phyloP scores from a whole-genome alignment of 1,140 invertebrate species.

The Macrobrachium nipponense region DNA sequence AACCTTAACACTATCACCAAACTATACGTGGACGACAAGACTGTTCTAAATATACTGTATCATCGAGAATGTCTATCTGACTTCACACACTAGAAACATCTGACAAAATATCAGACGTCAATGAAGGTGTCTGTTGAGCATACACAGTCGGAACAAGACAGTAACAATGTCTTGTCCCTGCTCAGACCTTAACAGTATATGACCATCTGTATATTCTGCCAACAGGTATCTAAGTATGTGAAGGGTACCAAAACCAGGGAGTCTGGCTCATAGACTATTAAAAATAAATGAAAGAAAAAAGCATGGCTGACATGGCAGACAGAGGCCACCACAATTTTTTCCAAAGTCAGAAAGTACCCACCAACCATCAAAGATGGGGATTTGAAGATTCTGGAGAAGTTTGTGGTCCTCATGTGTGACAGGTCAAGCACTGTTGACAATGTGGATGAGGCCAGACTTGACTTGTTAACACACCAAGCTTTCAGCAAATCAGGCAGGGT shows the following conservation, averaged over 20 bases:
- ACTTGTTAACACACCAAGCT: too few relatives aligned
- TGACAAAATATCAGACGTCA: conserved; percentile 31
- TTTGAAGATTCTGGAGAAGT: too few relatives aligned
- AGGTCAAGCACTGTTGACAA: too few relatives aligned
- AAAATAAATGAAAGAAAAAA: too few relatives aligned
- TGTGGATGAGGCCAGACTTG: too few relatives aligned
- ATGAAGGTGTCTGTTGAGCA: conserved; percentile 16
- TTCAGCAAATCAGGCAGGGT: too few relatives aligned
- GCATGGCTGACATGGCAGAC: too few relatives aligned
- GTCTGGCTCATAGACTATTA: too few relatives aligned
- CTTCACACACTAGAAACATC: conserved; percentile 36
- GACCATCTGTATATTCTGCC: conserved; percentile 34
- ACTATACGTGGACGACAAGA: conserved; percentile 28
- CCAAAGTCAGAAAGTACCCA: too few relatives aligned
- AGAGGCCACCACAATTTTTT: too few relatives aligned
- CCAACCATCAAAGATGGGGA: too few relatives aligned
- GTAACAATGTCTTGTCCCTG: conserved; percentile 12
- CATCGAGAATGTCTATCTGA: conserved; percentile 27
- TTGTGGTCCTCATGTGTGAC: too few relatives aligned
- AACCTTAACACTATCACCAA: conserved; percentile 25
- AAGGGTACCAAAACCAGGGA: conserved; percentile 32
- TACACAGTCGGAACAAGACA: conserved; percentile 23
- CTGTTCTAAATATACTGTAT: conserved; percentile 30
- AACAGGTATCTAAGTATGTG: conserved; percentile 36
- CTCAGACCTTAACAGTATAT: conserved; percentile 18